Conservation (phyloP, 2,113 vertebrate species). For the Centropus bengalensis region DNA sequence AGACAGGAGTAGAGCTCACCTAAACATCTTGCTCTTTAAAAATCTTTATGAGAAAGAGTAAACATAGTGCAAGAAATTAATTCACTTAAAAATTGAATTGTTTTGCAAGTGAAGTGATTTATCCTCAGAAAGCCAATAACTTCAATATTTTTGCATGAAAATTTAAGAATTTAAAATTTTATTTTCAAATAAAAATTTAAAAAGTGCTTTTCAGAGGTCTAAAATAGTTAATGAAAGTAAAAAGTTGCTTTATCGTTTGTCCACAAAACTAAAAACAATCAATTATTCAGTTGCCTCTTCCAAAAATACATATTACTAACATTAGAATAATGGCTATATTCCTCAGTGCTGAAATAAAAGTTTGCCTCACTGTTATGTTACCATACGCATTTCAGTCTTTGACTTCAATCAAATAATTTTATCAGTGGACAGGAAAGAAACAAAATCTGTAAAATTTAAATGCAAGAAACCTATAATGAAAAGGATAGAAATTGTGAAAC, state of each 20-base stretch:
- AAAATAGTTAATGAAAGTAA: background rate
- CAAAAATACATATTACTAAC: background rate
- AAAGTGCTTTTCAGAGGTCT: background rate
- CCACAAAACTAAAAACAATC: background rate
- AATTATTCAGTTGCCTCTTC: background rate
- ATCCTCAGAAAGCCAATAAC: background rate
- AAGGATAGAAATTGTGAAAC: background rate
- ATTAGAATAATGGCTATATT: background rate
- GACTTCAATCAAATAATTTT: background rate
- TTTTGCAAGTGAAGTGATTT: background rate
- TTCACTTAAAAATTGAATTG: background rate
- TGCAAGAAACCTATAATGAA: background rate
- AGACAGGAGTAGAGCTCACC: background rate
- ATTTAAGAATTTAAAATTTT: background rate
- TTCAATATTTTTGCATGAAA: background rate
- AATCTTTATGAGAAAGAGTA: background rate
- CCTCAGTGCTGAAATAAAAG: background rate
- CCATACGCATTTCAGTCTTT: fast-evolving
- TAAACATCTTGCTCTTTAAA: background rate
- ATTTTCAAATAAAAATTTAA: background rate
- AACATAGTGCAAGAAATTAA: background rate
- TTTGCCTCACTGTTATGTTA: background rate
- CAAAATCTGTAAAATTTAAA: background rate
- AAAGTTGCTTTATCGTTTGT: background rate
- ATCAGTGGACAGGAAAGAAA: background rate